Evolutionary conservation across 2,797 vertebrate species (phyloP), one percentile per base, ranked within the genome.

Genomic region (Aphelocoma californica): DNA sequence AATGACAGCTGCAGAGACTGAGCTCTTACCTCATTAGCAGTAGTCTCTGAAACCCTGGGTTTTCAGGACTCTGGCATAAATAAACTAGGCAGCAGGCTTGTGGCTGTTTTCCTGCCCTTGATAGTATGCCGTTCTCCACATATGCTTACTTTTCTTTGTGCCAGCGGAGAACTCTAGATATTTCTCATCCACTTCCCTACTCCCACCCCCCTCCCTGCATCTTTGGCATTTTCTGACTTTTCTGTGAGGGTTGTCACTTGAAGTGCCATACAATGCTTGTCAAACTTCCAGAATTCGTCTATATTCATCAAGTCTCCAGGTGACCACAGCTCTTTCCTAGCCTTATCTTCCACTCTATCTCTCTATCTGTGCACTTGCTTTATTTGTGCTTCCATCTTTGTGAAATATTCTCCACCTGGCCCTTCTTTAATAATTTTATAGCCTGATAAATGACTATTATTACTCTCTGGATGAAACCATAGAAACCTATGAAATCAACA

Each of bases 1-100:
- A 65, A 32, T 72, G 87, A 93, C 90, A 95, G 87, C 82, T 94
- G 94, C 66, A 71, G n/a, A 81, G 38, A 78, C n/a, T 10, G 34
- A 91, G 57, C 80, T 91, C 82, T 53, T 91, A 42, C 25, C 75
- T 96, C 91, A 88, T 90, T 95, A 94, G 53, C 85, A 92, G 61
- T 32, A 86, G 75, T 51, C 62, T 92, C 80, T 93, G 85, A 91
- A 95, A 72, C 32, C 34, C 11, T 9, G 54, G 31, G 24, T 94
- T 91, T 95, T 86, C 91, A 71, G 72, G 80, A 91, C 42, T 91
- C 54, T 94, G 93, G 90, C 79, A 90, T 78, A 83, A 95, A 96
- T 77, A 95, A 91, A 92, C 57, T 32, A 74, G 89, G 60, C 87
- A 96, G 91, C 57, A 90, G 85, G 65, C 75, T 78, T 3, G 28